A percentile compares a stretch with the other conserved stretches of the same genome.
phyloP scores from a whole-genome alignment of 2,888 invertebrate genomes.

The Eugnorisma glareosa region DNA sequence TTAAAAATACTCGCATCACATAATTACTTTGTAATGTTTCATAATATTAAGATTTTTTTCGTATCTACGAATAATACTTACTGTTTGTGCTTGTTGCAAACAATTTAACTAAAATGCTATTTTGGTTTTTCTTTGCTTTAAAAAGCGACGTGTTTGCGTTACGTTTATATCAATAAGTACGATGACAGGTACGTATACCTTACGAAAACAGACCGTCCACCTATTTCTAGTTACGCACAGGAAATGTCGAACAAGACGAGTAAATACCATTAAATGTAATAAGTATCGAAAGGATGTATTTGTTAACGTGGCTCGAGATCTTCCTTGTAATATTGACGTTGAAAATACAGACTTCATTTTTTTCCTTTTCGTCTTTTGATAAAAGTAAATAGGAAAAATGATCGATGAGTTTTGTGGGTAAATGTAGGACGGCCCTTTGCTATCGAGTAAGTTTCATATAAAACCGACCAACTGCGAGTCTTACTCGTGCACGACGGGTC shows the following conservation, averaged over 20 bases:
- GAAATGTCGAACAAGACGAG: conserved; percentile 36
- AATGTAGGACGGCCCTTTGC: neutral
- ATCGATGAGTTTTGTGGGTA: conserved; percentile 33
- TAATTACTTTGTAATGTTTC: too few relatives aligned
- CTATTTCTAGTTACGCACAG: conserved; percentile 9
- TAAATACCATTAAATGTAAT: conserved; percentile 42
- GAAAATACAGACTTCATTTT: conserved; percentile 43
- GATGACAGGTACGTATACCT: neutral
- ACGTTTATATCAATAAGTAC: neutral
- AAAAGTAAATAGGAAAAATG: conserved; percentile 37
- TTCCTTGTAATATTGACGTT: conserved; percentile 22
- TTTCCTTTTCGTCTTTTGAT: conserved; percentile 44
- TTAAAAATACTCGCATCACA: too few relatives aligned
- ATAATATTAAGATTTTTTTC: too few relatives aligned
- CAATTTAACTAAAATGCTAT: too few relatives aligned
- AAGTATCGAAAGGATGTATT: conserved; percentile 30
- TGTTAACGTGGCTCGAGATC: conserved; percentile 5
- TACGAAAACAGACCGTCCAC: neutral
- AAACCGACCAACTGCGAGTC: too few relatives aligned
- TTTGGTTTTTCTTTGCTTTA: too few relatives aligned
- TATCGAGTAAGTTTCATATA: neutral
- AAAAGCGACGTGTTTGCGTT: too few relatives aligned
- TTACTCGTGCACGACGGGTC: too few relatives aligned
- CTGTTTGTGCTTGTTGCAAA: too few relatives aligned
- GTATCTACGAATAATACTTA: too few relatives aligned